Evolutionary conservation across 2,797 vertebrate species (phyloP).

Genomic region (Helarctos malayanus): DNA sequence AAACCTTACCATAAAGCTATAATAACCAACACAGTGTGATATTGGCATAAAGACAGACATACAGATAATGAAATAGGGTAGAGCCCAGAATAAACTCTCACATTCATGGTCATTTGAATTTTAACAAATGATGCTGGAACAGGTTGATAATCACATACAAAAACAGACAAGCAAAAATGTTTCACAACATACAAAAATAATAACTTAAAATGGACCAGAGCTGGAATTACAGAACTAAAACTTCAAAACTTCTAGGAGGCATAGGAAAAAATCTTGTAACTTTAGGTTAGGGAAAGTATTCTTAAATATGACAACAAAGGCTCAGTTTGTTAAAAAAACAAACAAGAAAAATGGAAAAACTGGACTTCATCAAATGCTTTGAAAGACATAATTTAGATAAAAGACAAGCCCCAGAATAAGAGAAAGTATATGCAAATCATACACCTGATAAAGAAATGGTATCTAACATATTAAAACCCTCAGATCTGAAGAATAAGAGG

Average conservation of each 20-base stretch:
- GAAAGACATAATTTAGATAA: not conserved
- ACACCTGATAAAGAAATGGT: not conserved
- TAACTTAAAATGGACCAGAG: not conserved
- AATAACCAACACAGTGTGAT: not conserved
- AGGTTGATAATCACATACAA: not conserved
- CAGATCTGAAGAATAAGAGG: slow-evolving; percentile 14
- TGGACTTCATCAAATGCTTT: not conserved
- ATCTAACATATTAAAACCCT: not conserved
- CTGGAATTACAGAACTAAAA: not conserved
- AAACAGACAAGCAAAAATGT: not conserved
- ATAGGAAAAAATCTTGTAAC: not conserved
- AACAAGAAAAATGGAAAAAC: not conserved
- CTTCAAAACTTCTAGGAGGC: not conserved
- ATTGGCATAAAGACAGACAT: not conserved
- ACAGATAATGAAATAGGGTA: not conserved
- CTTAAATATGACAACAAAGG: not conserved
- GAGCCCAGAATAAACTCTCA: not conserved
- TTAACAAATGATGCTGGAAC: slow-evolving; percentile 4
- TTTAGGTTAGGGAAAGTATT: not conserved
- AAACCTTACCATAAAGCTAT: slow-evolving; percentile 16
- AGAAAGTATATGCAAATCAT: slow-evolving; percentile 34
- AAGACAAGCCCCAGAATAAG: not conserved
- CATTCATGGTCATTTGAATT: not conserved
- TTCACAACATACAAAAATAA: not conserved
- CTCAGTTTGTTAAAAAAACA: not conserved